Evolutionary conservation across 2,888 invertebrate genomes (phyloP), one percentile per base, ranked within the genome.

Genomic region (Allygus modestus): DNA sequence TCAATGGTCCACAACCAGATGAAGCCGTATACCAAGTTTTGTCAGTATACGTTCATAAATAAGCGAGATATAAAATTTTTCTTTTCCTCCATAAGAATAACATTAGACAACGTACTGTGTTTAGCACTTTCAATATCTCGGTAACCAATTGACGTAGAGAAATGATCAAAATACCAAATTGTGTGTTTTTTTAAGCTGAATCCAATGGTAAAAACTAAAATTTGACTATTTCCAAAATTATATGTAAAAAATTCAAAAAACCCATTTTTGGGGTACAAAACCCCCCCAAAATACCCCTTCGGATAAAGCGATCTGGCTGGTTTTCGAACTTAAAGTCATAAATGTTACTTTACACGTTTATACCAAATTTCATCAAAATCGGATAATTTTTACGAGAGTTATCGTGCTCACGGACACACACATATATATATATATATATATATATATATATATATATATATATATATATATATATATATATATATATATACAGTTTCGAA

Each of bases 391-490:
- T 46, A 15, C 46, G 46, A 46, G 46, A 7, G 46, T 15, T 46
- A 46, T 46, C 46, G 46, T 46, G 46, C 17, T 17, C 12, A 46
- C 15, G 17, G 46, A 46, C 46, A 46, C 15, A 17, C 1, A 46
- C 17, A 46, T 46, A 46, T 46, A 46, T 46, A 46, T 46, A 46
- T 46, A 46, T 46, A 46, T 46, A 46, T 46, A 46, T 46, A 46
- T 46, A 46, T 46, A 46, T 46, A 46, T 46, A 46, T 46, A 46
- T 46, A 46, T 46, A 46, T 46, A 46, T 46, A 46, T 46, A 46
- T 46, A 46, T 46, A 46, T 46, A 46, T 46, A 46, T 46, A 46
- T 46, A 46, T 46, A 46, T 46, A 46, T 46, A 46, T 46, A 46
- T 46, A 46, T 46, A 46, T 46, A 46, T 46, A 7, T 46, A 46